These are phyloP conservation scores for Ochropacha duplaris DNA, from an alignment of 2,888 invertebrate species.

Conservation along the genomic window DNA sequence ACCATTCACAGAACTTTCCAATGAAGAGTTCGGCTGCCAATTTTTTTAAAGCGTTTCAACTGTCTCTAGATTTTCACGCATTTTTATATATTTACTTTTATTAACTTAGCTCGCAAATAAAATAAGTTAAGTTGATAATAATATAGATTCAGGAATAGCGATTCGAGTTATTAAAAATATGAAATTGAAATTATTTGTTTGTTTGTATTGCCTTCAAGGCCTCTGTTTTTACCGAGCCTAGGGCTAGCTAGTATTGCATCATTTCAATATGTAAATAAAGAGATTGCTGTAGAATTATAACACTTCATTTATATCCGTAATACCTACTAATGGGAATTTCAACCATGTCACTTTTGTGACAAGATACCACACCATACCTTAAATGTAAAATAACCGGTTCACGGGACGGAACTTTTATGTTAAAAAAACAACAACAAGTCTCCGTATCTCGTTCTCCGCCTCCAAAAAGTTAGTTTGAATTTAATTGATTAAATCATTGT, in stretches of 20 bases:
- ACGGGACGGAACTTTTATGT: background rate
- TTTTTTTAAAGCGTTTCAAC: too few relatives aligned
- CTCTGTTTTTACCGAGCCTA: too few relatives aligned
- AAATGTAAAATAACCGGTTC: background rate
- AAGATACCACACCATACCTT: background rate
- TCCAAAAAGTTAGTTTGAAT: background rate
- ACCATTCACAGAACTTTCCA: too few relatives aligned
- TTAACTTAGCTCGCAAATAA: too few relatives aligned
- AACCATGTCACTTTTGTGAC: background rate
- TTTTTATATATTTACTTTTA: too few relatives aligned
- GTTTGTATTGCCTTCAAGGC: too few relatives aligned
- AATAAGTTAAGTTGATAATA: too few relatives aligned
- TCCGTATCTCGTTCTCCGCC: background rate
- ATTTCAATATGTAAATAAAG: background rate
- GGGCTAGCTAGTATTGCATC: background rate
- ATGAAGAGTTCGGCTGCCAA: too few relatives aligned
- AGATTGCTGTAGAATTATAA: background rate
- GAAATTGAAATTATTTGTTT: too few relatives aligned
- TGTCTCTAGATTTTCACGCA: too few relatives aligned
- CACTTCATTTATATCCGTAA: background rate
- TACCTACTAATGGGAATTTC: background rate
- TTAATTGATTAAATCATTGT: background rate
- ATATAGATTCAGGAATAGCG: too few relatives aligned
- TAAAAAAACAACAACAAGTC: background rate
- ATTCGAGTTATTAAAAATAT: too few relatives aligned